A percentile compares a stretch with the other conserved stretches of the same genome.
Evolutionary conservation across 1,140 invertebrate species (phyloP).

Genomic region (Chrysomallon squamiferum): DNA sequence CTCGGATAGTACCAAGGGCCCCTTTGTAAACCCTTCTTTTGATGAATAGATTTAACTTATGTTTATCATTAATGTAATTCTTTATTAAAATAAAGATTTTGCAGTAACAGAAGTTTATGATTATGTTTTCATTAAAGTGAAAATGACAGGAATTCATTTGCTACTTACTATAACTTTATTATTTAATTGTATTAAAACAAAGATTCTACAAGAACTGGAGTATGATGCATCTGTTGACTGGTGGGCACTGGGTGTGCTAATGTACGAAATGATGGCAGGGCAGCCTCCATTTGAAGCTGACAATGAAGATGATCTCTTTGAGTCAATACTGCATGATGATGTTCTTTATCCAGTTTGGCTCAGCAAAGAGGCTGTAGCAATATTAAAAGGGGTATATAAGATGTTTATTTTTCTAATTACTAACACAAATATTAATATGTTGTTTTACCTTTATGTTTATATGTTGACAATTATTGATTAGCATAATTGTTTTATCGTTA

Average conservation of each 20-base stretch:
- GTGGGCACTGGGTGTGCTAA: constrained; percentile 91
- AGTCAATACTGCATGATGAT: constrained; percentile 97
- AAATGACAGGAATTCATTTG: too few relatives aligned
- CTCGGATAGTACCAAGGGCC: too few relatives aligned
- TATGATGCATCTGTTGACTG: constrained; percentile 97
- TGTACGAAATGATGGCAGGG: constrained; percentile 99
- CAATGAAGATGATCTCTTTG: constrained; percentile 99
- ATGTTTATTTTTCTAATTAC: neutral
- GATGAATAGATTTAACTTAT: too few relatives aligned
- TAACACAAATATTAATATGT: neutral
- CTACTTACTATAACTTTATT: too few relatives aligned
- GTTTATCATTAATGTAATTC: too few relatives aligned
- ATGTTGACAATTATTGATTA: neutral
- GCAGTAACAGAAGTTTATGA: too few relatives aligned
- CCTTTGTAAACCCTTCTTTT: too few relatives aligned
- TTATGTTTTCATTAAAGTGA: too few relatives aligned
- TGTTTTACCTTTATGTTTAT: neutral
- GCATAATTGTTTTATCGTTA: neutral
- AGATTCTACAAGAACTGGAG: constrained; percentile 92
- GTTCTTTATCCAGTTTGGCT: constrained; percentile 98
- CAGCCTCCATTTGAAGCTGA: constrained; percentile 99
- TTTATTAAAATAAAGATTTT: too few relatives aligned
- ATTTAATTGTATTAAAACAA: too few relatives aligned
- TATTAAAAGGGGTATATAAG: constrained; percentile 83
- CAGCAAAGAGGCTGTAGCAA: constrained; percentile 93